These are phyloP conservation scores for Pseudochromis fuscus DNA, from an alignment of 2,797 vertebrate species.

Conservation along the genomic window DNA sequence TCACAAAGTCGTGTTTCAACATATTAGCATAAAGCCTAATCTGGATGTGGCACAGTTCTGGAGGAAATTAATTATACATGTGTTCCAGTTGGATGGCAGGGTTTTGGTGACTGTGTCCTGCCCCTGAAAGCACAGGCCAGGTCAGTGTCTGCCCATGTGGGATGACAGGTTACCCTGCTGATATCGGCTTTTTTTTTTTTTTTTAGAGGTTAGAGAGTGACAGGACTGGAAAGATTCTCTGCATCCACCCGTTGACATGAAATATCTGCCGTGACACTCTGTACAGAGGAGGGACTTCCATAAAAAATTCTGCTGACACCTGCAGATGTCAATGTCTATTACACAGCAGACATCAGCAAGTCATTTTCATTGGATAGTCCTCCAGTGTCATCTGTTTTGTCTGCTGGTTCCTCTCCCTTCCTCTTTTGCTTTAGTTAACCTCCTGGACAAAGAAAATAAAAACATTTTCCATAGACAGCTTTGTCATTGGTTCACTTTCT, in stretches of 20 bases:
- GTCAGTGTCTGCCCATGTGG: constrained; percentile 37
- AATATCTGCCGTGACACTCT: constrained; percentile 79
- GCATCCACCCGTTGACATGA: constrained; percentile 70
- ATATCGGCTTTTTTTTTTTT: constrained; percentile 67
- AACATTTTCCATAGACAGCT: background rate
- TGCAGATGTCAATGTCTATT: constrained; percentile 69
- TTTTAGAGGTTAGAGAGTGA: constrained; percentile 72
- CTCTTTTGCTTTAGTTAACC: background rate
- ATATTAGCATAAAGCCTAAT: constrained; percentile 31
- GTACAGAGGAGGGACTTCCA: constrained; percentile 66
- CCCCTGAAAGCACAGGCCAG: constrained; percentile 33
- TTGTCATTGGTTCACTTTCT: background rate
- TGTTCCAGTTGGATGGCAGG: background rate
- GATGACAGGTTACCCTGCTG: constrained; percentile 76
- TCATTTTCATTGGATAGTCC: constrained; percentile 48
- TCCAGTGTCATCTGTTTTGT: constrained; percentile 31
- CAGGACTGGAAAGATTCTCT: constrained; percentile 58
- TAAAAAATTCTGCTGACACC: constrained; percentile 81
- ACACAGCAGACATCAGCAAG: constrained; percentile 72
- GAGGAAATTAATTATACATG: constrained; percentile 35
- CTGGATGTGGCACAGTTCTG: constrained; percentile 24
- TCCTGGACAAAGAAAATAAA: background rate
- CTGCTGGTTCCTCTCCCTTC: background rate
- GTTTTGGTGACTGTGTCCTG: constrained; percentile 32
- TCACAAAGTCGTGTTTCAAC: constrained; percentile 28